Evolutionary conservation across 1,140 invertebrate species (phyloP).

Genomic region (Pseudomyrmex dendroicus): DNA sequence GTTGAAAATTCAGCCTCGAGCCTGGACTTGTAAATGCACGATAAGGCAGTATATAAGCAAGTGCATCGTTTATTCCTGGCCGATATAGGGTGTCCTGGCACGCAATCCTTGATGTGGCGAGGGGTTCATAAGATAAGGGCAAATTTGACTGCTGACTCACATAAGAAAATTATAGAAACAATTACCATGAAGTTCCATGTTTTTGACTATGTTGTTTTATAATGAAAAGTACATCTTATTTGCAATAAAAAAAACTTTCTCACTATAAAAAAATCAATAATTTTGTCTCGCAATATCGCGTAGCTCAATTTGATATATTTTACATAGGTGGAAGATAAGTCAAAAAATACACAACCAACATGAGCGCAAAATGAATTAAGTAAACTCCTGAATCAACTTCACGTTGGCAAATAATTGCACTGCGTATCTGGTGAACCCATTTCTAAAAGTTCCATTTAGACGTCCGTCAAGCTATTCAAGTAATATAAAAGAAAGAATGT

Average conservation of each 20-base stretch:
- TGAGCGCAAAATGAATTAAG: slow-evolving; percentile 4
- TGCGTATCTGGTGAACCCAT: slow-evolving; percentile 6
- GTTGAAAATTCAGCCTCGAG: not conserved
- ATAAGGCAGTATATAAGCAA: slow-evolving; percentile 23
- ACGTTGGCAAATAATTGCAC: slow-evolving; percentile 5
- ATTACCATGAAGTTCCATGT: no score
- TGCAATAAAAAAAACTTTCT: no score
- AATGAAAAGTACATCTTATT: not conserved
- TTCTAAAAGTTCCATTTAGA: slow-evolving; percentile 23
- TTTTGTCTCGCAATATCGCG: not conserved
- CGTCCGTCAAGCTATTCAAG: not conserved
- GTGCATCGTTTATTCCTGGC: slow-evolving; percentile 27
- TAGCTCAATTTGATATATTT: not conserved
- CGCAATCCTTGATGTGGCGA: not conserved
- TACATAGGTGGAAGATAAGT: not conserved
- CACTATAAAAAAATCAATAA: not conserved
- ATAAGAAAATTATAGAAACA: not conserved
- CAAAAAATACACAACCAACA: not conserved
- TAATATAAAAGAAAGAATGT: not conserved
- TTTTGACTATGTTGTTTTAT: not conserved
- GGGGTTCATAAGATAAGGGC: not conserved
- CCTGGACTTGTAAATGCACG: slow-evolving; percentile 44
- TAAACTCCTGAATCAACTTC: slow-evolving; percentile 31
- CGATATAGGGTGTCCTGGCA: slow-evolving; percentile 7
- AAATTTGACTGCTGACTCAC: no score